These are phyloP conservation scores for Siphamia tubifer DNA, from an alignment of 2,113 vertebrate genomes.

Conservation along the genomic window DNA sequence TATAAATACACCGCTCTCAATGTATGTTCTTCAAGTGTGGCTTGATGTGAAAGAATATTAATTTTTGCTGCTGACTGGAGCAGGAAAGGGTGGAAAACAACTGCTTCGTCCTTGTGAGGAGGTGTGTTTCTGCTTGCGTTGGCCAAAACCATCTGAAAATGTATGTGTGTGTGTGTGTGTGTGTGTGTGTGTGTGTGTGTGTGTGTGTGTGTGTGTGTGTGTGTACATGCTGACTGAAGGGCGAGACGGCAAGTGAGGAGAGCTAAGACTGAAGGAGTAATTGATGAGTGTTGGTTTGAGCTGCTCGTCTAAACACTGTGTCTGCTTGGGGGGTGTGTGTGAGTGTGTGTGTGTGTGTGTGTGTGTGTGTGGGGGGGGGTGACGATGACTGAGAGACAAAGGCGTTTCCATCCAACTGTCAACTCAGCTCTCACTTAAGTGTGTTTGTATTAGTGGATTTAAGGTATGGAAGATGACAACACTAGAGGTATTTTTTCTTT, in stretches of 20 bases:
- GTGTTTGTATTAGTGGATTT: not conserved
- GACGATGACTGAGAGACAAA: conserved; percentile 12
- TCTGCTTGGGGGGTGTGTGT: conserved; percentile 15
- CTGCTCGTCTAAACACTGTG: conserved; percentile 19
- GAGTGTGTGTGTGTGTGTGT: too few species aligned
- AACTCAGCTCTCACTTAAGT: not conserved
- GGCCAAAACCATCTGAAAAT: conserved; percentile 49
- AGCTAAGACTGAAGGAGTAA: conserved; percentile 47
- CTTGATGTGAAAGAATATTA: conserved; percentile 57
- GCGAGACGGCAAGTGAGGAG: conserved; percentile 14
- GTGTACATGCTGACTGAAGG: conserved; percentile 26
- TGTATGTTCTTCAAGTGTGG: conserved; percentile 36
- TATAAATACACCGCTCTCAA: conserved; percentile 49
- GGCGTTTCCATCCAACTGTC: conserved; percentile 3
- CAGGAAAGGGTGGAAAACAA: conserved; percentile 55
- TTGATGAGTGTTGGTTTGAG: conserved; percentile 55
- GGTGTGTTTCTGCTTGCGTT: conserved; percentile 65
- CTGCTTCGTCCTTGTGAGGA: conserved; percentile 64
- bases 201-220: conserved; percentile 21
- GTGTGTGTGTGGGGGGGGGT: too few species aligned
- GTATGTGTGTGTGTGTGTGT: not conserved
- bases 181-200: not conserved
- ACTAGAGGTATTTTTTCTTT: too few species aligned
- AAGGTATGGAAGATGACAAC: not conserved
- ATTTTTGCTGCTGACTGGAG: conserved; percentile 58